Conservation (phyloP, 2,888 invertebrate genomes). For the Stenodera caucasica region DNA sequence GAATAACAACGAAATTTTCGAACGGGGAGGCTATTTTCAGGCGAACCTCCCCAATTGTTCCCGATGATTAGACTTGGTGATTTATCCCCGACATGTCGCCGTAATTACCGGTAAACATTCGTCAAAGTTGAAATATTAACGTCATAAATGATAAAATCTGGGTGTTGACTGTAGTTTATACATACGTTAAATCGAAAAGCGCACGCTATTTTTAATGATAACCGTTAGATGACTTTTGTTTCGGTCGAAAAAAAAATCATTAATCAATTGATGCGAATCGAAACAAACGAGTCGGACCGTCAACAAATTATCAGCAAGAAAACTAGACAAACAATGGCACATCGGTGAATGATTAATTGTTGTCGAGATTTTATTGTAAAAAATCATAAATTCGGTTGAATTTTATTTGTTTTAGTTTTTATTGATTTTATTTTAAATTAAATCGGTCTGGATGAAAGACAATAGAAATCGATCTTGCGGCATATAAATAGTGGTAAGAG, state of each 20-base stretch:
- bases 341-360: background rate
- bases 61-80: constrained; percentile 36
- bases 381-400: background rate
- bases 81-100: constrained; percentile 43
- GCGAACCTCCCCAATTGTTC: constrained; percentile 30
- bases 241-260: background rate
- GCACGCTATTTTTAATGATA: constrained; percentile 27
- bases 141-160: constrained; percentile 37
- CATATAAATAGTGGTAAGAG: constrained; percentile 41
- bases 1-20: constrained; percentile 35
- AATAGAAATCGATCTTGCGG: constrained; percentile 38
- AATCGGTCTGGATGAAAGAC: constrained; percentile 20
- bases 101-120: constrained; percentile 42
- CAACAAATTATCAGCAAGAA: background rate
- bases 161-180: background rate
- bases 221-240: background rate
- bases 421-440: background rate
- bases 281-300: background rate
- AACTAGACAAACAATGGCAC: background rate
- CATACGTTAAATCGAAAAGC: constrained; percentile 9
- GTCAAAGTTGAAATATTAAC: constrained; percentile 45
- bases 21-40: constrained; percentile 32
- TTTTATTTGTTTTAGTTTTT: background rate
- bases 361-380: background rate
- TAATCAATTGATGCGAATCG: background rate